Base-by-base conservation (phyloP, 2,888 invertebrate genomes). In the Scotopteryx bipunctaria region DNA sequence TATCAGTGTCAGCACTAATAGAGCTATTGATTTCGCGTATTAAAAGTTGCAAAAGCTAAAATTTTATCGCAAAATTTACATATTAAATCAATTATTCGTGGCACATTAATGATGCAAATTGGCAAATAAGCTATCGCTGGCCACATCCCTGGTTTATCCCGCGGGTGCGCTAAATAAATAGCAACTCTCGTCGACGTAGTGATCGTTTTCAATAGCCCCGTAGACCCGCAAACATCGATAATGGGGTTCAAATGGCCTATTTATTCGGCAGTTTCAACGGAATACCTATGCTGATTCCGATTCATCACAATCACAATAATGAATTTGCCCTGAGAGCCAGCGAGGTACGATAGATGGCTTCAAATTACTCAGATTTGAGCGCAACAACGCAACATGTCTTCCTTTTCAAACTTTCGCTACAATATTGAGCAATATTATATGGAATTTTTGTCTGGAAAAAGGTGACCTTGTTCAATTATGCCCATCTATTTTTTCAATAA, bases 51-150 rank as follows among this genome's bases (percentile, higher is more conserved):
- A 23, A 56, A 56, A 41, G 54, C 58, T 55, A 59, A 76, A 69
- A 73, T 73, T 74, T 71, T 73, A 76, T 73, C 63, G 65, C 57
- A 53, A 63, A 64, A 83, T 83, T 83, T 78, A 76, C 78, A 82
- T 80, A 78, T 73, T 78, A 75, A 81, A 85, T 85, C 79, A 82
- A 83, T 84, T 83, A 83, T 69, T 77, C 68, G 66, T 64, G 58
- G 67, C 67, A 71, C 74, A 84, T 85, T 82, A 83, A 81, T 83
- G 80, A 83, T 86, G 83, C 81, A 85, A 86, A 86, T 86, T 82
- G 84, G 76, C 69, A 81, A 81, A 85, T 85, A 84, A 80, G 84
- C 83, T 81, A 81, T 81, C 78, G 76, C 70, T 75, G 70, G 61
- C 71, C 71, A 65, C 73, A 68, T 61, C 66, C 67, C 71, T 61